Conservation (phyloP, 2,797 vertebrate species). For the Urosaurus nigricauda region DNA sequence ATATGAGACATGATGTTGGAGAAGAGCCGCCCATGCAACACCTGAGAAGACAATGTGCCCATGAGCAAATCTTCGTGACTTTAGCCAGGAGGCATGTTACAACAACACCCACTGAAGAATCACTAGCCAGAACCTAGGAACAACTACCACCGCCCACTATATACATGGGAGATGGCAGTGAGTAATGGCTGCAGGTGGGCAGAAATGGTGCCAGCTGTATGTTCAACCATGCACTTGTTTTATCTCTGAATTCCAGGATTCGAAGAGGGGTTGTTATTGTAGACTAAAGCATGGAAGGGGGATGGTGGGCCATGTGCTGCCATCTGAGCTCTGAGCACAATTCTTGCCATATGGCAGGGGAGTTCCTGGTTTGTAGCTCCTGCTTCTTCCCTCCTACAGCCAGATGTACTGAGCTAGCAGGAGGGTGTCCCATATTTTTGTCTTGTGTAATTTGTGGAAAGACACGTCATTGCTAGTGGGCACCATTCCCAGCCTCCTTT, state of each 20-base stretch:
- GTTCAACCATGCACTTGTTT: not conserved
- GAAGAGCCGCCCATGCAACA: not conserved
- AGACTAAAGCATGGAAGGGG: not conserved
- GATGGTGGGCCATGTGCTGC: not conserved
- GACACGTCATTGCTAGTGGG: not conserved
- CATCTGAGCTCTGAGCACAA: not conserved
- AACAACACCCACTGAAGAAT: not conserved
- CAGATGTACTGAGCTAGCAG: conserved; percentile 1
- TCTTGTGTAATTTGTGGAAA: not conserved
- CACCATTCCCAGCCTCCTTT: not conserved
- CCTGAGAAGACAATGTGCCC: not conserved
- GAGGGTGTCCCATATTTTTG: not conserved
- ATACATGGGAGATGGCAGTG: not conserved
- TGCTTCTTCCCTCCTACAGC: not conserved
- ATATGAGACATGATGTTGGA: not conserved
- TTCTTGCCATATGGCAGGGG: conserved; percentile 23
- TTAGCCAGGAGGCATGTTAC: not conserved
- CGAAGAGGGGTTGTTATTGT: rapidly evolving
- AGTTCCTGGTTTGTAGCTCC: conserved; percentile 9
- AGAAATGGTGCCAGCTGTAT: not conserved
- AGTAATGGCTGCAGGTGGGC: conserved; percentile 9
- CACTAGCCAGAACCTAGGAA: not conserved
- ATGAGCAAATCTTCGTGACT: not conserved
- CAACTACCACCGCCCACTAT: not conserved
- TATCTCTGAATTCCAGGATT: not conserved